Evolutionary conservation across 2,888 invertebrate genomes (phyloP).

Genomic region (Harpalus rubripes): DNA sequence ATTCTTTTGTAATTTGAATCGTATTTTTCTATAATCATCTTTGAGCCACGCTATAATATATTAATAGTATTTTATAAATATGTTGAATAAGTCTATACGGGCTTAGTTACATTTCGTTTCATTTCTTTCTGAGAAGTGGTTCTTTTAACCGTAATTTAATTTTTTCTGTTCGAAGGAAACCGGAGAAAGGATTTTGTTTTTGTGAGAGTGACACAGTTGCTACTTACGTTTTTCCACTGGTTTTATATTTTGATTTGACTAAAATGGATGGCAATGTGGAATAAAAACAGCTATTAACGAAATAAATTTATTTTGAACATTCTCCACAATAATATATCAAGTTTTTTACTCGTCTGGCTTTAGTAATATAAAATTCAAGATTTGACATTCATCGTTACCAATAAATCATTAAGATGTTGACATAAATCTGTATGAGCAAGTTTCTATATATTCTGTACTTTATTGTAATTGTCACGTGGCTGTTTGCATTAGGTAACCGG

Average conservation of each 20-base stretch:
- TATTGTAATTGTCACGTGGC: no score
- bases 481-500: no score
- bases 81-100: neutral
- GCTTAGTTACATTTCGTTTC: neutral
- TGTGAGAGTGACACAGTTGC: conserved; percentile 6
- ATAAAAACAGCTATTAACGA: conserved; percentile 8
- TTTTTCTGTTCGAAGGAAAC: conserved; percentile 21
- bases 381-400: no score
- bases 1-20: no score
- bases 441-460: no score
- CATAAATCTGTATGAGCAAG: no score
- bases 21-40: no score
- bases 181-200: conserved; percentile 23
- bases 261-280: conserved; percentile 4
- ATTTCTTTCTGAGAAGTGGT: conserved; percentile 12
- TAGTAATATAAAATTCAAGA: no score
- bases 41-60: no score
- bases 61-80: neutral
- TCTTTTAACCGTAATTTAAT: conserved; percentile 32
- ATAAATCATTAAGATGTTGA: no score
- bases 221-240: neutral
- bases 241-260: conserved; percentile 31
- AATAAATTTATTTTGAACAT: conserved; percentile 13
- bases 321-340: conserved; percentile 17
- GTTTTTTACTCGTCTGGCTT: neutral